Percentiles rank a stretch among this genome's conserved stretches.
phyloP scores from a whole-genome alignment of 2,113 vertebrate genomes.

The Chrysochloris asiatica region DNA sequence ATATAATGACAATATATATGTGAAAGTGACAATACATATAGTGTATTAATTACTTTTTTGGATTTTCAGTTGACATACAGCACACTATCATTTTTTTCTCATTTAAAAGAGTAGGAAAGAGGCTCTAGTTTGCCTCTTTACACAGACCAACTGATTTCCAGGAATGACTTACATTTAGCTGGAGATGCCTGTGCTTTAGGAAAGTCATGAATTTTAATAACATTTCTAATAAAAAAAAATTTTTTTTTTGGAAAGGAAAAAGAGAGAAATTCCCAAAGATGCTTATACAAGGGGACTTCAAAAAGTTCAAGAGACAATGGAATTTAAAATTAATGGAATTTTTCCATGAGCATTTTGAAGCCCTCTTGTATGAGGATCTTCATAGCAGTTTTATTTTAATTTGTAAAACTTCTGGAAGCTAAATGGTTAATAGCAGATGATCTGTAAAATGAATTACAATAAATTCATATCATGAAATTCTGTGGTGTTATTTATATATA shows the following conservation, averaged over 20 bases:
- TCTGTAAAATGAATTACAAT: slow-evolving; percentile 29
- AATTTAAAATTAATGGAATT: too few relatives aligned
- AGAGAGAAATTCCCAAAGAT: not conserved
- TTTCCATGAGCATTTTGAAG: too few relatives aligned
- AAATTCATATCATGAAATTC: not conserved
- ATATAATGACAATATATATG: too few relatives aligned
- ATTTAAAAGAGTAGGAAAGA: not conserved
- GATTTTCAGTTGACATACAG: not conserved
- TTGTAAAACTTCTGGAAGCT: slow-evolving; percentile 30
- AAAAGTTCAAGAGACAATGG: too few relatives aligned
- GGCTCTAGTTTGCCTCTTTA: not conserved
- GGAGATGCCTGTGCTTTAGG: not conserved
- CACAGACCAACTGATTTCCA: not conserved
- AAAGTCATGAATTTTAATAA: not conserved
- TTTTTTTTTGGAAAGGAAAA: not conserved
- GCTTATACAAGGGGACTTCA: too few relatives aligned
- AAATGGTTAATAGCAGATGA: not conserved
- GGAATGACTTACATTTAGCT: not conserved
- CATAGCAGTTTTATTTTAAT: slow-evolving; percentile 24
- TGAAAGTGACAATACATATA: not conserved
- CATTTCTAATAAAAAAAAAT: not conserved
- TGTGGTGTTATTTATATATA: not conserved
- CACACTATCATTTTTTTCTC: not conserved
- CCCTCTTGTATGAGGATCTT: not conserved
- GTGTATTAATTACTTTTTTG: not conserved